Base-by-base conservation (phyloP, 2,113 vertebrate species). In the Recurvirostra avosetta region DNA sequence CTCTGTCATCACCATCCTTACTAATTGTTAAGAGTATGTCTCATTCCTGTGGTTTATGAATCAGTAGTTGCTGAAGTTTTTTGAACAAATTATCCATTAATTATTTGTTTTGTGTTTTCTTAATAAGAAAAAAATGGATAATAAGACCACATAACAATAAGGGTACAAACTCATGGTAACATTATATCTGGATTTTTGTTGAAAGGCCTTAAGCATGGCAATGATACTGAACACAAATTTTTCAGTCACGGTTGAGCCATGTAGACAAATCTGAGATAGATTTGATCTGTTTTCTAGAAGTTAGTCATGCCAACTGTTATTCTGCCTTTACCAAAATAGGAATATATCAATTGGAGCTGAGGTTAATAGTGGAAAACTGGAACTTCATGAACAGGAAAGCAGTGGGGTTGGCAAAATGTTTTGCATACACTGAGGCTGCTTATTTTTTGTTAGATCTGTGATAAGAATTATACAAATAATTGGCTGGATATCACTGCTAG, bases 1-100 rank as follows among this genome's bases (percentile, higher is more conserved):
- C 20, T 75, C 9, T 10, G 29, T 68, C 34, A 66, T 32, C 27
- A 56, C 10, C 41, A 65, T 86, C 63, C 41, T 76, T 81, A n/a
- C 27, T 91, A 29, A 45, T 75, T 97, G 18, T 76, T 83, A 76
- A 72, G n/a, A 83, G 11, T 79, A n/a, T 86, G n/a, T 88, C 49
- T 97, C 71, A 63, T 86, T 96, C 56, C 13, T 81, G 74, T 95
- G 89, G 71, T 96, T 97, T 94, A 66, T 96, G 87, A 96, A 91
- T 94, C 52, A 93, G 65, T 88, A 95, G 52, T 77, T 94, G 88
- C 77, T 97, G 67, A 84, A 70, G 62, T 83, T 88, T 94, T 95
- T 79, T 85, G 49, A 90, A 85, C 11, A 47, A 89, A 72, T 93
- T 94, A 73, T 86, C 74, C 21, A 27, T 81, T 3, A 93, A 47